A percentile compares a stretch with the other conserved stretches of the same genome.
phyloP scores from a whole-genome alignment of 2,113 vertebrate genomes.

The Mobula hypostoma region DNA sequence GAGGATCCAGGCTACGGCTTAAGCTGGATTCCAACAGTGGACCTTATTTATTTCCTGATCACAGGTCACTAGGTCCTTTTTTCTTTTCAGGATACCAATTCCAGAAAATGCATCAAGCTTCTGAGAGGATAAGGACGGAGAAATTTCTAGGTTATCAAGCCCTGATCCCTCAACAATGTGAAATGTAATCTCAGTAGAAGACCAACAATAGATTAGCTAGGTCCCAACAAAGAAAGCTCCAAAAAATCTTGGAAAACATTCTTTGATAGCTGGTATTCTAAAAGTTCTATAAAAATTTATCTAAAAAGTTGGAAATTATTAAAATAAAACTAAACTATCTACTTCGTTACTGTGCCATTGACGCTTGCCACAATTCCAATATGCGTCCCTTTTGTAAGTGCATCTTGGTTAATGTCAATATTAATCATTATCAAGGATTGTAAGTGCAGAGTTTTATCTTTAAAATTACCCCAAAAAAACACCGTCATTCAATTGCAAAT shows the following conservation, averaged over 20 bases:
- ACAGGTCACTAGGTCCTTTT: neutral
- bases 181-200: neutral
- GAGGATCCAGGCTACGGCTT: neutral
- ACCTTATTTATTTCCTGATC: neutral
- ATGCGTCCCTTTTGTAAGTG: constrained; percentile 41
- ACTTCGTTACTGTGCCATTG: constrained; percentile 53
- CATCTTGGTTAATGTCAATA: constrained; percentile 48
- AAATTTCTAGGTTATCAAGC: neutral
- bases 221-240: neutral
- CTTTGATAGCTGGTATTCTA: neutral
- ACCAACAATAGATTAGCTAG: neutral
- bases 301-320: neutral
- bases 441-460: constrained; percentile 45
- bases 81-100: neutral
- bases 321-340: constrained; percentile 39
- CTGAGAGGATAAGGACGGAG: neutral
- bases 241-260: neutral
- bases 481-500: neutral
- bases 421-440: constrained; percentile 52
- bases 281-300: neutral
- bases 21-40: neutral
- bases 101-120: neutral
- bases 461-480: neutral
- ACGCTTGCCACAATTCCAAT: constrained; percentile 55
- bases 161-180: neutral